A percentile compares a stretch with the other conserved stretches of the same genome.
Evolutionary conservation across 2,797 vertebrate genomes (phyloP).

Genomic region (Gambelia wislizenii): DNA sequence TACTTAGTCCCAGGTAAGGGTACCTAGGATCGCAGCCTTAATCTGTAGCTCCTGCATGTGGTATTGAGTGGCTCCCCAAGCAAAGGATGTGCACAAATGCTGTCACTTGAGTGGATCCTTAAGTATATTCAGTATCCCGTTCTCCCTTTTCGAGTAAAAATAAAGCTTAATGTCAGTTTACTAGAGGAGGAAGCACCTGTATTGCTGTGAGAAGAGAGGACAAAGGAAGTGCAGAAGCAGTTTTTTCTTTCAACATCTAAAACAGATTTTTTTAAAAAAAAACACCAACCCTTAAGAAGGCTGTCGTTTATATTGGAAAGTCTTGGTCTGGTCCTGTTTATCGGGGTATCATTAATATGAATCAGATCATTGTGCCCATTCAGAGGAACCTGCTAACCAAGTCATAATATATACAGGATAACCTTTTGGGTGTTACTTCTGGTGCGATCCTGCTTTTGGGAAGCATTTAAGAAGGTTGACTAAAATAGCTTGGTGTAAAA

Average conservation of each 20-base stretch:
- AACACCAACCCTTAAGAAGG: background rate
- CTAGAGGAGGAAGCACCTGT: background rate
- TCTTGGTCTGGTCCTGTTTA: background rate
- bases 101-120: constrained; percentile 30
- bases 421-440: background rate
- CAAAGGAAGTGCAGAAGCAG: background rate
- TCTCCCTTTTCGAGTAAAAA: background rate
- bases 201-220: background rate
- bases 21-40: background rate
- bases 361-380: background rate
- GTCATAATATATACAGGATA: background rate
- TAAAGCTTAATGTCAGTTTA: constrained; percentile 14
- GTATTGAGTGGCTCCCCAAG: constrained; percentile 32
- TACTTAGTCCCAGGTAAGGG: background rate
- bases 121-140: constrained; percentile 14
- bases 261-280: background rate
- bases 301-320: background rate
- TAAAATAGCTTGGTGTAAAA: background rate
- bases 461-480: background rate
- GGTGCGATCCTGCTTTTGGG: background rate
- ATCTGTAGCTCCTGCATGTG: constrained; percentile 32
- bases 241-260: background rate
- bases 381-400: background rate
- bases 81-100: background rate
- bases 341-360: background rate